Evolutionary conservation across 2,888 invertebrate genomes (phyloP), one percentile per base, ranked within the genome.

Genomic region (Scaptomyza polygonia): DNA sequence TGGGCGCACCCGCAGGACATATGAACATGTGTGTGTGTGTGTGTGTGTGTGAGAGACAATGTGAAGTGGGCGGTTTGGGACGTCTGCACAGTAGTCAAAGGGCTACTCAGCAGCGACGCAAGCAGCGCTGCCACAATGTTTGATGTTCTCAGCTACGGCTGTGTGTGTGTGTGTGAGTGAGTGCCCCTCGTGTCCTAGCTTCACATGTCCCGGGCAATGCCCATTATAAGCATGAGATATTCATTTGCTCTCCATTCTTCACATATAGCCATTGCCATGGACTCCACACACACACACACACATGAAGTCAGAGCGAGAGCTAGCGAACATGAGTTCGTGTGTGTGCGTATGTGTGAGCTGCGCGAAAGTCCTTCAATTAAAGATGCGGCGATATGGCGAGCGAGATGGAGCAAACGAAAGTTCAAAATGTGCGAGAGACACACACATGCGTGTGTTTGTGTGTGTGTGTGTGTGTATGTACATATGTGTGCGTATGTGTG

Each of bases 221-320:
- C 88, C 90, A 89, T 89, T 89, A 87, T 80, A 88, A 89, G 84
- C 88, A 77, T 74, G 80, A 88, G 86, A 88, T 86, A 88, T 85
- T 87, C 85, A 89, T 77, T 83, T 88, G 88, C 87, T 86, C 82
- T 81, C 67, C 81, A 86, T 86, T 86, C 87, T 86, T 84, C 86
- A 77, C 81, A 80, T 80, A 77, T 80, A 86, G 86, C 84, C 80
- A 80, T 70, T 80, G 80, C 69, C 73, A 70, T 82, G 88, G 81
- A 82, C 81, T 67, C 59, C 39, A 36, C 34, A 49, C 34, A 32
- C 14, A 27, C 27, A 52, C 64, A 65, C 21, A 42, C 18, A 36
- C 51, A 54, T 58, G 43, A 54, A 48, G 61, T 48, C 64, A 77
- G 86, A 86, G 62, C 64, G 84, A 84, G 87, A 84, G 87, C 58